A percentile compares a stretch with the other conserved stretches of the same genome.
These are phyloP conservation scores for Rhorus exstirpatorius DNA, from an alignment of 2,888 invertebrate species.

Conservation along the genomic window DNA sequence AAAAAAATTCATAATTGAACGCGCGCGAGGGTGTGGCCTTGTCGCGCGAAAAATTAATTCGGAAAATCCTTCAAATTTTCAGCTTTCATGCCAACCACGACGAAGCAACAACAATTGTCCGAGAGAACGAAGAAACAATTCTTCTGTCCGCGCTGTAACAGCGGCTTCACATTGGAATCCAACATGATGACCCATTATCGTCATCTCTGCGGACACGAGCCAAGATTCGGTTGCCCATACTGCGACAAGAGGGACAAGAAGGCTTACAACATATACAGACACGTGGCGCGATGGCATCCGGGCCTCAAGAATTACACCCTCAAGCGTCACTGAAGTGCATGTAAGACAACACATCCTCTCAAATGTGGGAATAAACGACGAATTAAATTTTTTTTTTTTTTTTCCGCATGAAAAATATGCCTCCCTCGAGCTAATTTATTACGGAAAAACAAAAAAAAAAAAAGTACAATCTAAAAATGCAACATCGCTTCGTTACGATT, in stretches of 20 bases:
- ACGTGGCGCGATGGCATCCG: constrained; percentile 78
- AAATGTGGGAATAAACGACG: constrained; percentile 6
- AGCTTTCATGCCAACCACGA: constrained; percentile 44
- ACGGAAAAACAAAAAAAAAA: no score
- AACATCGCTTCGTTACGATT: no score
- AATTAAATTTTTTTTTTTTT: background rate
- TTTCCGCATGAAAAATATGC: no score
- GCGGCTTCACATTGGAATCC: constrained; percentile 74
- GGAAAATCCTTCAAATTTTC: constrained; percentile 52
- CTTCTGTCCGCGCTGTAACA: constrained; percentile 71
- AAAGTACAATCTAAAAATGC: no score
- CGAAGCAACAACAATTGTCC: constrained; percentile 28
- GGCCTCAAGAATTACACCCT: constrained; percentile 72
- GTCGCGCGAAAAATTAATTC: constrained; percentile 39
- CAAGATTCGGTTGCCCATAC: constrained; percentile 79
- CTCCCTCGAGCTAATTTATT: no score
- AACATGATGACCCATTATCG: constrained; percentile 80
- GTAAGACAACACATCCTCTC: constrained; percentile 51
- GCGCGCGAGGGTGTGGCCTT: background rate
- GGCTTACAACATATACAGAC: constrained; percentile 79
- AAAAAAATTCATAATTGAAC: constrained; percentile 21
- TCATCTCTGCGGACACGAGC: constrained; percentile 79
- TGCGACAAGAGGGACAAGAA: constrained; percentile 80
- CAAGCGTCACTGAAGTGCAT: constrained; percentile 72
- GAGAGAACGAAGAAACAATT: constrained; percentile 67